Conservation (phyloP, 2,113 vertebrate species). For the Pogona vitticeps region DNA sequence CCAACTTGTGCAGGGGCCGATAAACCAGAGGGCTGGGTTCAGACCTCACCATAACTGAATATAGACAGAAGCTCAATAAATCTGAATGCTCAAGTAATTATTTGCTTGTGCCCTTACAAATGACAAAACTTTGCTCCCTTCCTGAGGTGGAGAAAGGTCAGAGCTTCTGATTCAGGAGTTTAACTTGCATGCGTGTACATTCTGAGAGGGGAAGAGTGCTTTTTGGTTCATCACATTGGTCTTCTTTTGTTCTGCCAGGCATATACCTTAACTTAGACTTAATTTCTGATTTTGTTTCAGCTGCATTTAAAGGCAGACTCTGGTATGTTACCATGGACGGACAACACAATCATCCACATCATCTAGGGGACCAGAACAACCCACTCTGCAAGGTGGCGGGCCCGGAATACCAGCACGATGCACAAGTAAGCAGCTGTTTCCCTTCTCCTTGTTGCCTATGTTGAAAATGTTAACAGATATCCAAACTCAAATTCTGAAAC, state of each 20-base stretch:
- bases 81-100: too few relatives aligned
- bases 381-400: slow-evolving; percentile 77
- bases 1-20: too few relatives aligned
- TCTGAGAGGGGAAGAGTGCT: background rate
- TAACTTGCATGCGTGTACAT: too few relatives aligned
- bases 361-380: slow-evolving; percentile 82
- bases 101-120: background rate
- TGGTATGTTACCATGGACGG: slow-evolving; percentile 88
- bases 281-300: slow-evolving; percentile 43
- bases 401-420: slow-evolving; percentile 79
- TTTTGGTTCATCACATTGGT: too few relatives aligned
- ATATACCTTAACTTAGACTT: background rate
- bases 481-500: too few relatives aligned
- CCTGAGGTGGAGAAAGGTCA: too few relatives aligned
- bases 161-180: background rate
- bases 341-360: slow-evolving; percentile 81
- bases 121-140: too few relatives aligned
- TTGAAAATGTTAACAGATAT: background rate
- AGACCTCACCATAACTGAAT: too few relatives aligned
- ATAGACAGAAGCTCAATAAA: too few relatives aligned
- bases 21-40: too few relatives aligned
- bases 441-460: background rate
- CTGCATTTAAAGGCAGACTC: slow-evolving; percentile 46
- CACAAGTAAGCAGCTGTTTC: slow-evolving; percentile 72
- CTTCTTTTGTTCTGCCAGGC: fast-evolving